Base-by-base conservation (phyloP, 2,113 vertebrate genomes). In the Percopsis transmontana region DNA sequence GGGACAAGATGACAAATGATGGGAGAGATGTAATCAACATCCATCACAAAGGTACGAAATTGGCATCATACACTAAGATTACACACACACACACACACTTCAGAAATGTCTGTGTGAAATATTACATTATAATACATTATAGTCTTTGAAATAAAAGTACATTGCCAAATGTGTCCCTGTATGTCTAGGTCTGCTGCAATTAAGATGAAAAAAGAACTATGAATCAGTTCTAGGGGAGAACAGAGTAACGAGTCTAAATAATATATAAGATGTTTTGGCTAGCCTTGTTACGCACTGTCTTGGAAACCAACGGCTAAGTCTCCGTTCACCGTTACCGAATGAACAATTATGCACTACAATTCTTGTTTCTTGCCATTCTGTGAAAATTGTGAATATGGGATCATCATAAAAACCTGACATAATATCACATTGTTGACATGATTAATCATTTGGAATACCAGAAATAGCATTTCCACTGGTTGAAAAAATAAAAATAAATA, bases 1-100 rank as follows among this genome's bases (percentile, higher is more conserved):
- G 11, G 19, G 42, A 61, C 23, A 61, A 27, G 39, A 27, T 27
- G 42, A 60, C 18, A 33, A 20, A 56, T 66, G n/a, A 62, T 20
- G 69, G 8, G 15, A 13, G 44, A 5, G 48, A 45, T 57, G 15
- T 45, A 23, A 12, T 48, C 38, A 66, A 54, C 19, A 59, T 50
- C 52, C 33, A 50, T 38, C 68, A 3, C 24, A 48, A 1, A 33
- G 8, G 53, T 64, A 50, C 33, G 41, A 16, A 44, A 60, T 44
- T 16, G n/a, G 41, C 5, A 68, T 18, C 44, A 63, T 15, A 24
- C 5, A 5, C 41, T 51, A 42, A 50, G 61, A 8, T 70, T 7
- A 33, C 27, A 33, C 27, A 33, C 27, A 33, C 27, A 33, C 27
- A 33, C 27, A 5, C 4, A 33, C 23, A 52, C 14, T 41, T 56